Percentiles rank a stretch among this genome's conserved stretches.
phyloP scores from a whole-genome alignment of 2,888 invertebrate species.

The Polydrusus tereticollis region DNA sequence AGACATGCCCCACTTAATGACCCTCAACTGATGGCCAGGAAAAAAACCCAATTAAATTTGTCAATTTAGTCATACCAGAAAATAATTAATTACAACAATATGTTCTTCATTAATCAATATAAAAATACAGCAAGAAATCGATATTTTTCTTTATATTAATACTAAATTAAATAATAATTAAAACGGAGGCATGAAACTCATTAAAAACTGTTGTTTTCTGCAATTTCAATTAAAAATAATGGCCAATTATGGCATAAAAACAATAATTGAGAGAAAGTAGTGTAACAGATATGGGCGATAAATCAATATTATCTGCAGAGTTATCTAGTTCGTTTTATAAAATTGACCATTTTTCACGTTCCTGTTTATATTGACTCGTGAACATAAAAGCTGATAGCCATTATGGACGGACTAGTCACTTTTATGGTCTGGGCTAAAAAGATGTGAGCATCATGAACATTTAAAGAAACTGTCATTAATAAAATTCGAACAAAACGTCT shows the following conservation, averaged over 20 bases:
- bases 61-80: no score
- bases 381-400: not conserved
- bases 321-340: constrained; percentile 36
- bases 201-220: constrained; percentile 39
- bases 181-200: constrained; percentile 43
- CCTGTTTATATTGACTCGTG: not conserved
- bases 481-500: not conserved
- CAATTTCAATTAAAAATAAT: constrained; percentile 47
- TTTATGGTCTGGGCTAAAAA: not conserved
- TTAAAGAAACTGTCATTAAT: not conserved
- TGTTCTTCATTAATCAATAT: not conserved
- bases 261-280: constrained; percentile 45
- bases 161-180: constrained; percentile 35
- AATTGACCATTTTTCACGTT: not conserved
- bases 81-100: no score
- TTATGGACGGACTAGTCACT: not conserved
- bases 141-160: not conserved
- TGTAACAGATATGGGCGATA: constrained; percentile 43
- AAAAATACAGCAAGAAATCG: not conserved
- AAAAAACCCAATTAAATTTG: no score
- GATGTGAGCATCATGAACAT: not conserved
- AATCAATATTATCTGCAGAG: constrained; percentile 33
- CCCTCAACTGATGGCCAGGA: no score
- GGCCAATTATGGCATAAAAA: constrained; percentile 44
- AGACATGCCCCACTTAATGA: no score